These are phyloP conservation scores for Orius laevigatus DNA, from an alignment of 1,140 invertebrate genomes.

Conservation along the genomic window DNA sequence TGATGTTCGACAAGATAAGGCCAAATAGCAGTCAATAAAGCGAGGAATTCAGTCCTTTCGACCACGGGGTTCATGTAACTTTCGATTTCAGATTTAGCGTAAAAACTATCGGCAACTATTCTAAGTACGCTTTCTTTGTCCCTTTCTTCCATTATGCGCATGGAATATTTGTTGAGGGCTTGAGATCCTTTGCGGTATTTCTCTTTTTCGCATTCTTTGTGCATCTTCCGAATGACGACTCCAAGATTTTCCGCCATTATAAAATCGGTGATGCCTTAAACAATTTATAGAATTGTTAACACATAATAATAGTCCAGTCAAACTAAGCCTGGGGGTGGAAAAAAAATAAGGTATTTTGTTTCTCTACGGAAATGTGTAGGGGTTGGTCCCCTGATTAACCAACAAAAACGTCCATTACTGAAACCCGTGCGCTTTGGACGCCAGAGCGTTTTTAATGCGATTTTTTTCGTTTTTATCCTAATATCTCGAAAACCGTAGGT, in stretches of 20 bases:
- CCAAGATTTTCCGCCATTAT: conserved; percentile 50
- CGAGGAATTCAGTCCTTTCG: conserved; percentile 42
- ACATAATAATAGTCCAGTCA: too few relatives aligned
- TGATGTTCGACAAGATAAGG: conserved; percentile 40
- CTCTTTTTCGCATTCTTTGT: conserved; percentile 9
- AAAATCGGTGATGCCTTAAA: conserved; percentile 54
- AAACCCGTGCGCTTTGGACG: too few relatives aligned
- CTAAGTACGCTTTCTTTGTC: conserved; percentile 48
- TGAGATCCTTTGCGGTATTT: conserved; percentile 18
- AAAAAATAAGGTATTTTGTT: too few relatives aligned
- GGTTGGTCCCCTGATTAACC: too few relatives aligned
- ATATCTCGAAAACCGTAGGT: too few relatives aligned
- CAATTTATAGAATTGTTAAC: too few relatives aligned
- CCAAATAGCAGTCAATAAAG: conserved; percentile 50
- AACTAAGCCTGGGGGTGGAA: too few relatives aligned
- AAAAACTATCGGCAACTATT: conserved; percentile 67
- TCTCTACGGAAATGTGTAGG: too few relatives aligned
- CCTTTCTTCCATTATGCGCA: conserved; percentile 38
- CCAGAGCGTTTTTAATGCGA: too few relatives aligned
- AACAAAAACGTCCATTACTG: too few relatives aligned
- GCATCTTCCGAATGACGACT: conserved; percentile 36
- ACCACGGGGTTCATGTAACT: conserved; percentile 50
- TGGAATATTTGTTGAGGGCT: conserved; percentile 23
- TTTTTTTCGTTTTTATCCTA: too few relatives aligned
- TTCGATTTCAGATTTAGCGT: conserved; percentile 67